Conservation (phyloP, 2,113 vertebrate species). For the Megaceryle maxima region DNA sequence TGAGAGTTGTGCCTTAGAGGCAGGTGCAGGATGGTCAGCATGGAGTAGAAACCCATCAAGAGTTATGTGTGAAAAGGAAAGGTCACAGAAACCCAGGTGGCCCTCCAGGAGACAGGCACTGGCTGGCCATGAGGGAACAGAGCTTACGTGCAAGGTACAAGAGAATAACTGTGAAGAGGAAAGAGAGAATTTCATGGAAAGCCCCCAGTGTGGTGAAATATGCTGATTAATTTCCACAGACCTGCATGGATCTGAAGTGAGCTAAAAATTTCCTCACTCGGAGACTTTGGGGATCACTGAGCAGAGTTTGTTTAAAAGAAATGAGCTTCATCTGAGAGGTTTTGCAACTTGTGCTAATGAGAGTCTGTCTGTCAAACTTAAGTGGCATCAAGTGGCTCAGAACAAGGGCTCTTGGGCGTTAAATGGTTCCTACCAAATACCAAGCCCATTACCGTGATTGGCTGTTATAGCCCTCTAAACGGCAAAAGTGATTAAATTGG, state of each 20-base stretch:
- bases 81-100: not conserved
- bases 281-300: conserved; percentile 67
- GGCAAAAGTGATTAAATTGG: conserved; percentile 82
- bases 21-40: not conserved
- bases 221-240: conserved; percentile 36
- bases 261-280: conserved; percentile 37
- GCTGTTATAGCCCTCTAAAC: conserved; percentile 80
- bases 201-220: not conserved
- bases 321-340: conserved; percentile 72
- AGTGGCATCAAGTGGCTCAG: conserved; percentile 80
- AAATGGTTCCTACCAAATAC: conserved; percentile 83
- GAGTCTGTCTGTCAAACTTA: conserved; percentile 81
- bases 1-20: not conserved
- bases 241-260: conserved; percentile 10
- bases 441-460: conserved; percentile 82
- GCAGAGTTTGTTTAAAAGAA: conserved; percentile 77
- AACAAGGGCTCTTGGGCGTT: conserved; percentile 79
- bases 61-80: not conserved
- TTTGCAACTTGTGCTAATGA: conserved; percentile 77
- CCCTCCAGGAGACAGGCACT: not conserved
- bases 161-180: not conserved
- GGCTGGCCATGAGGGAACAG: not conserved
- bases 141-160: not conserved
- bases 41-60: not conserved
- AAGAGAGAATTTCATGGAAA: not conserved